Percentiles rank a stretch among this genome's conserved stretches.
These are phyloP conservation scores for Amniataba percoides DNA, from an alignment of 2,797 vertebrate genomes.

Conservation along the genomic window DNA sequence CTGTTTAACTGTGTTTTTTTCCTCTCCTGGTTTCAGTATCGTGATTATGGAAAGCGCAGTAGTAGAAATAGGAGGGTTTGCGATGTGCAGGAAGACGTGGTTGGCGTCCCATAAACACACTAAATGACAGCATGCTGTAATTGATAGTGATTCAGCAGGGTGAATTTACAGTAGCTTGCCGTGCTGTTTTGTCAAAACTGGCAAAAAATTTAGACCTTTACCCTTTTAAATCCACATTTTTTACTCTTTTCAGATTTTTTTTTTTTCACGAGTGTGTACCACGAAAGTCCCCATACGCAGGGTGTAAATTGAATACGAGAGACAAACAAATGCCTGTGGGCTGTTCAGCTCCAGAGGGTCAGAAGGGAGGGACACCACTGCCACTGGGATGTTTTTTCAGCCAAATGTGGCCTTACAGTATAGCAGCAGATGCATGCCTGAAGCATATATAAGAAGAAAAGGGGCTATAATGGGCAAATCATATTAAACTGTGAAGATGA, in stretches of 20 bases:
- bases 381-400: constrained; percentile 27
- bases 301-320: constrained; percentile 56
- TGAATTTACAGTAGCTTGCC: not conserved
- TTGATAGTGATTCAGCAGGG: constrained; percentile 36
- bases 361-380: constrained; percentile 64
- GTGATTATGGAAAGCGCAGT: constrained; percentile 39
- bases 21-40: constrained; percentile 26
- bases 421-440: constrained; percentile 36
- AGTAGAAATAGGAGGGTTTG: constrained; percentile 56
- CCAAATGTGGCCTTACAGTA: constrained; percentile 44
- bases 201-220: not conserved
- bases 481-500: not conserved
- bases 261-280: no score
- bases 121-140: constrained; percentile 46
- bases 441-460: constrained; percentile 4
- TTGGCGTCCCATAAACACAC: constrained; percentile 59
- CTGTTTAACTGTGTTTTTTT: constrained; percentile 19
- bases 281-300: not conserved
- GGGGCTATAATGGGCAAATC: not conserved
- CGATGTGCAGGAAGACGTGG: constrained; percentile 58
- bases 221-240: not conserved
- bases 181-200: not conserved
- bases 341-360: constrained; percentile 57
- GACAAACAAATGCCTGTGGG: constrained; percentile 75
- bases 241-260: not conserved